phyloP scores from a whole-genome alignment of 2,113 vertebrate species.

The Brachypodius melanocephalos region DNA sequence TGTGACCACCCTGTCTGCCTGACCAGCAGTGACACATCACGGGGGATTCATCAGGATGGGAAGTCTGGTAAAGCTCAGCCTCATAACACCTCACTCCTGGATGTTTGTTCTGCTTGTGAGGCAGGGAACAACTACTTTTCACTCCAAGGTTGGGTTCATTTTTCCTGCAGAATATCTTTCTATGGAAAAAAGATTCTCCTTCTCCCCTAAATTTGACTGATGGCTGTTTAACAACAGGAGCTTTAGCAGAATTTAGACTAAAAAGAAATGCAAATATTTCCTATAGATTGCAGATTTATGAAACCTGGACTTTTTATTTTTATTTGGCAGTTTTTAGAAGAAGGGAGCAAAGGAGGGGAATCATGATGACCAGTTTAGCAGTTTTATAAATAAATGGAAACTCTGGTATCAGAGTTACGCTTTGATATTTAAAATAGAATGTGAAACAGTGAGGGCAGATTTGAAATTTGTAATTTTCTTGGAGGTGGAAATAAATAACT shows the following conservation, averaged over 20 bases:
- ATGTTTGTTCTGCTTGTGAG: neutral
- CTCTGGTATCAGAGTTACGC: neutral
- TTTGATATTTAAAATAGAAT: neutral
- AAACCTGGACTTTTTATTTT: neutral
- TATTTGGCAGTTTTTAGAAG: neutral
- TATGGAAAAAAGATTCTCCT: neutral
- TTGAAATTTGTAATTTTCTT: neutral
- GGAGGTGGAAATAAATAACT: neutral
- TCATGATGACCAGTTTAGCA: neutral
- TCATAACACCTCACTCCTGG: neutral
- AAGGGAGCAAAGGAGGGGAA: neutral
- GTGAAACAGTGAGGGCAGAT: neutral
- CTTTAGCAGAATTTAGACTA: neutral
- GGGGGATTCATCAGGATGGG: rapidly evolving
- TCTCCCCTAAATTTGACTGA: neutral
- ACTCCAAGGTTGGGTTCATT: neutral
- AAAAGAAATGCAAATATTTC: neutral
- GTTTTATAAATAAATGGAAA: neutral
- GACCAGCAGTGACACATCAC: neutral
- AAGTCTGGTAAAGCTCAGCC: neutral
- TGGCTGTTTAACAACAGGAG: neutral
- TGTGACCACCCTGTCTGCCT: neutral
- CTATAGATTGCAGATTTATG: neutral
- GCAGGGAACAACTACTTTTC: neutral
- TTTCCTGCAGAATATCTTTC: neutral